These are phyloP conservation scores for Orycteropus afer DNA, from an alignment of 2,113 vertebrate genomes.

Conservation along the genomic window DNA sequence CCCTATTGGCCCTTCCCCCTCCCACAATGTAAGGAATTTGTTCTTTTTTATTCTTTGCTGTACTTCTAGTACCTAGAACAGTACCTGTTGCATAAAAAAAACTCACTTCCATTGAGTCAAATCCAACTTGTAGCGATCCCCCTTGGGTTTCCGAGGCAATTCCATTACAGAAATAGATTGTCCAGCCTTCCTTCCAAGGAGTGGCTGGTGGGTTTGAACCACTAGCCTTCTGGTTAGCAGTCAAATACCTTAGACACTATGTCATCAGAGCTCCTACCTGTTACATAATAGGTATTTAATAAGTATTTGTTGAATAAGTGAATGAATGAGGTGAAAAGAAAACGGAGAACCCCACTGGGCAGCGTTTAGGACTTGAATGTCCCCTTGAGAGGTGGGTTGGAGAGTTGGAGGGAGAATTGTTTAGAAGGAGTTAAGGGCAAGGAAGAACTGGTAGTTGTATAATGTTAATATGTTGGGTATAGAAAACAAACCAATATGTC, in stretches of 20 bases:
- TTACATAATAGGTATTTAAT: neutral
- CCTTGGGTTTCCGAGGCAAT: no score
- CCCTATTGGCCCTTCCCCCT: neutral
- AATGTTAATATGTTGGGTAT: neutral
- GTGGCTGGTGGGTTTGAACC: no score
- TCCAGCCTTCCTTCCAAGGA: no score
- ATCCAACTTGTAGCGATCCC: no score
- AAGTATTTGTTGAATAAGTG: neutral
- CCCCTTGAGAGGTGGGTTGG: neutral
- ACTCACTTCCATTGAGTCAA: no score
- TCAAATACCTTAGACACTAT: no score
- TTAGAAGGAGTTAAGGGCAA: neutral
- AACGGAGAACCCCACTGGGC: neutral
- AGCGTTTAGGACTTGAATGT: neutral
- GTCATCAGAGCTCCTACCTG: no score
- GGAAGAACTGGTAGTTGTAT: neutral
- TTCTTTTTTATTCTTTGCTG: neutral
- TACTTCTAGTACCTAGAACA: neutral
- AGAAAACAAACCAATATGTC: slow-evolving; percentile 3
- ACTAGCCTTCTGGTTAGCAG: no score
- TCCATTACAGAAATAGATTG: no score
- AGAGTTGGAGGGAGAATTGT: neutral
- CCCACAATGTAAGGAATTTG: neutral
- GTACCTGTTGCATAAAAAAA: neutral
- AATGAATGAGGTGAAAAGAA: neutral